Evolutionary conservation across 2,888 invertebrate genomes (phyloP), one percentile per base, ranked within the genome.

Genomic region (Noctua fimbriata): DNA sequence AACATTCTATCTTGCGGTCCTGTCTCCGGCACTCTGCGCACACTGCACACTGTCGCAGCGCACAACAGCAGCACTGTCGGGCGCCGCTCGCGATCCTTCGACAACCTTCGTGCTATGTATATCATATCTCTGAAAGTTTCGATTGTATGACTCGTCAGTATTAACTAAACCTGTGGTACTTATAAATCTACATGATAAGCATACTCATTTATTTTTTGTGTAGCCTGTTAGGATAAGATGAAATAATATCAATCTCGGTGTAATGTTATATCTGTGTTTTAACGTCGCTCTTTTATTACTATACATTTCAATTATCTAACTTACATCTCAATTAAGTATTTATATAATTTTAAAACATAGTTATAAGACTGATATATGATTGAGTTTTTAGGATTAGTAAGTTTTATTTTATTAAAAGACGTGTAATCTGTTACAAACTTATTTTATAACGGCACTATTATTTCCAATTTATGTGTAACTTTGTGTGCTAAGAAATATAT

Each of bases 331-430:
- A 91, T 89, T 90, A 78, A 88, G 89, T 90, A 90, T 89, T 90
- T 90, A 86, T 90, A 92, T 93, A 93, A 93, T 93, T 89, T 81
- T 74, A 92, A 92, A 92, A 92, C 90, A 94, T 96, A 96, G 95
- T 93, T 94, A 96, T 96, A 96, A 96, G 96, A 96, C 96, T 96
- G 96, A 96, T 94, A 87, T 94, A 95, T 91, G 92, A 91, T 94
- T 95, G 92, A 89, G 91, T 94, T 94, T 85, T 89, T 91, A 92
- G 91, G 77, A 81, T 84, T 89, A 84, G 87, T 86, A 83, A 84
- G 73, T 83, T 88, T 89, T 87, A 84, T 90, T 93, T 93, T 91
- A 76, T 93, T 91, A 76, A 85, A 82, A 80, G 76, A 80, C 78
- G 81, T 89, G 77, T 86, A 83, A 83, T 82, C 67, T 36, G 87